A percentile compares a stretch with the other conserved stretches of the same genome.
Conservation (phyloP, 2,888 invertebrate genomes). For the Drosophila sordidapex region DNA sequence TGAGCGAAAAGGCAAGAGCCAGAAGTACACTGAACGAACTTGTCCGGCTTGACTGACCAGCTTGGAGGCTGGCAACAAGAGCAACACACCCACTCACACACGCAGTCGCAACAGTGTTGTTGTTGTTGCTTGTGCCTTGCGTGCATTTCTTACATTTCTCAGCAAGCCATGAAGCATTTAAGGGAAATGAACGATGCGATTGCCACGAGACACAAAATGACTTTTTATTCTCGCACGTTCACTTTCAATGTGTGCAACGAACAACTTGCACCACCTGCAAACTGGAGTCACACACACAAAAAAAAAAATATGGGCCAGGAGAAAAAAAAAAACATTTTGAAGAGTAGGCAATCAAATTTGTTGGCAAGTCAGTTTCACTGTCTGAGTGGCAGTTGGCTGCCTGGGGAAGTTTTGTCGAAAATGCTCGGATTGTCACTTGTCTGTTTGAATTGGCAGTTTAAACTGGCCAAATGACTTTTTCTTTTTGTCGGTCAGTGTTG, state of each 20-base stretch:
- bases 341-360: slow-evolving; percentile 28
- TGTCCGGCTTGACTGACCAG: slow-evolving; percentile 33
- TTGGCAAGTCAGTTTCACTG: slow-evolving; percentile 21
- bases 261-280: slow-evolving; percentile 12
- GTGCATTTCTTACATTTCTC: slow-evolving; percentile 48
- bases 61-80: slow-evolving; percentile 30
- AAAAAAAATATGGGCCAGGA: not conserved
- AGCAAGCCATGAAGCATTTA: slow-evolving; percentile 38
- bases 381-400: slow-evolving; percentile 12
- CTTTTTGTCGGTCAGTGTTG: slow-evolving; percentile 1
- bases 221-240: slow-evolving; percentile 61
- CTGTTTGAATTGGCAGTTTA: slow-evolving; percentile 28
- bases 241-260: slow-evolving; percentile 28
- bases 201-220: slow-evolving; percentile 49
- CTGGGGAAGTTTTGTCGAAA: slow-evolving; percentile 1
- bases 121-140: slow-evolving; percentile 24
- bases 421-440: slow-evolving; percentile 28
- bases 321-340: slow-evolving; percentile 5
- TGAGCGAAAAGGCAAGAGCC: slow-evolving; percentile 6
- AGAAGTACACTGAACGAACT: slow-evolving; percentile 10
- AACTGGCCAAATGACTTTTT: slow-evolving; percentile 3
- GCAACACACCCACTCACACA: not conserved
- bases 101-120: not conserved
- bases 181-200: slow-evolving; percentile 57
- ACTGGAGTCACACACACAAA: not conserved